Evolutionary conservation across 2,797 vertebrate genomes (phyloP).

Genomic region (Clarias fuscus): DNA sequence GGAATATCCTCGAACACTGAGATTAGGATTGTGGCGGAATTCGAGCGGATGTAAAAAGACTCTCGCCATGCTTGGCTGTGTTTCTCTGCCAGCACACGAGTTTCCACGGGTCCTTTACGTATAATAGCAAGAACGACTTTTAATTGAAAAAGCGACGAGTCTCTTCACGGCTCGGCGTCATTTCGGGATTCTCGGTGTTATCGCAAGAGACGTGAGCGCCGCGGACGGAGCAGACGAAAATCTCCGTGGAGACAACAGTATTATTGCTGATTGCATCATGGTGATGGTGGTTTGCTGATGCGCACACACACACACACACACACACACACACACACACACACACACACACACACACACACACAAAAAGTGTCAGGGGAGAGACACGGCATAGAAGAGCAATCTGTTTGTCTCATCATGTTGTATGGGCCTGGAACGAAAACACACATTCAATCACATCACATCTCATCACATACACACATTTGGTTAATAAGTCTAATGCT

Average conservation of each 20-base stretch:
- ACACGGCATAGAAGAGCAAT: background rate
- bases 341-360: no score
- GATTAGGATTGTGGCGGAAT: no score
- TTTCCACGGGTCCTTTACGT: background rate
- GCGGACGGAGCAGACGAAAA: background rate
- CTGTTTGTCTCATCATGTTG: background rate
- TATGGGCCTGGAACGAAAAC: no score
- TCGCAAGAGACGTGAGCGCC: background rate
- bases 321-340: no score
- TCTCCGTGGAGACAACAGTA: background rate
- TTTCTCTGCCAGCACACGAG: background rate
- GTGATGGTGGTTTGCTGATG: background rate
- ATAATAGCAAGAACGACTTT: background rate
- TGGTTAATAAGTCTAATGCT: background rate
- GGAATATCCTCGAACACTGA: no score
- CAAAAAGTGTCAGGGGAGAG: background rate
- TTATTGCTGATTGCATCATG: constrained; percentile 40
- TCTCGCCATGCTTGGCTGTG: no score
- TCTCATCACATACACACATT: background rate
- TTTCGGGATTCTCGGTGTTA: background rate
- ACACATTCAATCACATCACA: background rate
- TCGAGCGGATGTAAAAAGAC: no score
- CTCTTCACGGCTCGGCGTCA: background rate
- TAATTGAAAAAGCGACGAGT: background rate
- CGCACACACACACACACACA: no score